Conservation (phyloP, 2,797 vertebrate species). For the Acestrorhynchus altus region DNA sequence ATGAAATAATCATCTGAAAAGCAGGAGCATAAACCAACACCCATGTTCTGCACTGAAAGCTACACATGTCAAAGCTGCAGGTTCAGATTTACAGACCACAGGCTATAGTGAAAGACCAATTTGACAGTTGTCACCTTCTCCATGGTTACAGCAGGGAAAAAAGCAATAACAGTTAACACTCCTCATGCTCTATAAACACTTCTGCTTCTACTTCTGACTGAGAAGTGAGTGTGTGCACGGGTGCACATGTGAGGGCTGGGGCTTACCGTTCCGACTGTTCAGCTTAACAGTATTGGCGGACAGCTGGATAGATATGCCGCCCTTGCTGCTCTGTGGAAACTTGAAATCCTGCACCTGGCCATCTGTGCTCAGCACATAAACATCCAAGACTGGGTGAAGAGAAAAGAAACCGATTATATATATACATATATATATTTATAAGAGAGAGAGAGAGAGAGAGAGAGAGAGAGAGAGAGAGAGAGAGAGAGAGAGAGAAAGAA, state of each 20-base stretch:
- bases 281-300: slow-evolving; percentile 97
- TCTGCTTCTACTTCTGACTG: not conserved
- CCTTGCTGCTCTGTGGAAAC: slow-evolving; percentile 93
- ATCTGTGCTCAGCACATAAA: slow-evolving; percentile 96
- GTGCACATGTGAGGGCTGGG: slow-evolving; percentile 4
- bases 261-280: slow-evolving; percentile 96
- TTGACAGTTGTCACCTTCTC: slow-evolving; percentile 55
- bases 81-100: slow-evolving; percentile 2
- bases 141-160: slow-evolving; percentile 43
- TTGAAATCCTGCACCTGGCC: slow-evolving; percentile 98
- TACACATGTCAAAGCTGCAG: not conserved
- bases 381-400: slow-evolving; percentile 86
- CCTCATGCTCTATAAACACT: slow-evolving; percentile 36
- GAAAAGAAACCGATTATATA: no score
- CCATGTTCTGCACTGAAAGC: not conserved
- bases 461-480: slow-evolving; percentile 1
- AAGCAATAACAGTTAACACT: slow-evolving; percentile 50
- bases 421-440: no score
- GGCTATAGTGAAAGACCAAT: slow-evolving; percentile 26
- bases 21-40: not conserved
- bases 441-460: not conserved
- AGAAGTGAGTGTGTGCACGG: slow-evolving; percentile 34
- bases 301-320: slow-evolving; percentile 93
- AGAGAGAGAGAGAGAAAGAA: no score
- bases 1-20: not conserved